Percentiles rank a stretch among this genome's conserved stretches.
Evolutionary conservation across 2,888 invertebrate species (phyloP).

Genomic region (Strigamia crassipes): DNA sequence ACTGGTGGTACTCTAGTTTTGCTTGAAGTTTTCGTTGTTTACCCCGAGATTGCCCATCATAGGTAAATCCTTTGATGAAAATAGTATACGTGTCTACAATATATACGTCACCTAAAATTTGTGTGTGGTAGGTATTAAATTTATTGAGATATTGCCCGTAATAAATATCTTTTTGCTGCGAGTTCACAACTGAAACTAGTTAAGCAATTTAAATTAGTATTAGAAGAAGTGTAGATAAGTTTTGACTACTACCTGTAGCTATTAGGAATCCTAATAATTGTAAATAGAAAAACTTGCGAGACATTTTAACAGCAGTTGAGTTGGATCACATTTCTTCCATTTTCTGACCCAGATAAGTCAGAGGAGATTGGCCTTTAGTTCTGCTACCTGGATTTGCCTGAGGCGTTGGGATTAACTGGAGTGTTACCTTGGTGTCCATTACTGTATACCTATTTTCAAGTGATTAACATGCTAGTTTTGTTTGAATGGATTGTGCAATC

Average conservation of each 20-base stretch:
- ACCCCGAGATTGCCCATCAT: constrained; percentile 72
- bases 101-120: constrained; percentile 72
- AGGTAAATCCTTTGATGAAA: constrained; percentile 83
- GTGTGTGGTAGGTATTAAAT: constrained; percentile 52
- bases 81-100: constrained; percentile 86
- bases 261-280: neutral
- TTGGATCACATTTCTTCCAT: constrained; percentile 1
- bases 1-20: neutral
- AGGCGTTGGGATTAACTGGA: neutral
- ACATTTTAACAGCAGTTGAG: neutral
- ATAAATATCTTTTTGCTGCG: neutral
- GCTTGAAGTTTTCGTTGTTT: neutral
- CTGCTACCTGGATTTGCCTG: neutral
- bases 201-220: neutral
- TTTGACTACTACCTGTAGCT: neutral
- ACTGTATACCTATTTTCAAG: neutral
- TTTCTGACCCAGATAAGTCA: neutral
- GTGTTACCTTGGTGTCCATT: too few species aligned
- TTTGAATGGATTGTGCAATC: neutral
- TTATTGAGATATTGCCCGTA: constrained; percentile 51
- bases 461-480: neutral
- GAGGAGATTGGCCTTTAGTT: neutral
- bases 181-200: neutral
- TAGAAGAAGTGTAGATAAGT: neutral
- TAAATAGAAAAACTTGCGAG: neutral